These are phyloP conservation scores for Aradophagus sp. DNA, from an alignment of 1,140 invertebrate species.

Conservation along the genomic window DNA sequence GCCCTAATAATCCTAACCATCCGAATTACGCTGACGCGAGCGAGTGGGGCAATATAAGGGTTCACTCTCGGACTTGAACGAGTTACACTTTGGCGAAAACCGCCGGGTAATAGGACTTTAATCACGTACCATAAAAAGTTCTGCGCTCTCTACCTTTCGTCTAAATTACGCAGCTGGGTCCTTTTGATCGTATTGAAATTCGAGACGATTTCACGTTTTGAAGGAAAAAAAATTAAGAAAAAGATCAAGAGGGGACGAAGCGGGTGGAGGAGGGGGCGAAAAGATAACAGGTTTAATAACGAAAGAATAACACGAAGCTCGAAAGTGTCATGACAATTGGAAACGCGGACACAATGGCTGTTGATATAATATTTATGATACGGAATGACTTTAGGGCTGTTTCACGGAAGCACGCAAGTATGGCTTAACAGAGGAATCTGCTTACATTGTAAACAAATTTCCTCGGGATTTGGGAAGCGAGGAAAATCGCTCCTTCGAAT, in stretches of 20 bases:
- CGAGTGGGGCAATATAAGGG: slow-evolving; percentile 10
- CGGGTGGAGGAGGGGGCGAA: neutral
- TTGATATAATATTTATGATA: slow-evolving; percentile 43
- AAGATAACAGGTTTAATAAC: slow-evolving; percentile 2
- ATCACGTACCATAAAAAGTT: slow-evolving; percentile 46
- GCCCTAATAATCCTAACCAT: slow-evolving; percentile 55
- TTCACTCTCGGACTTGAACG: slow-evolving; percentile 31
- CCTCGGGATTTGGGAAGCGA: slow-evolving; percentile 7
- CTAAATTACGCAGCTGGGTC: slow-evolving; percentile 28
- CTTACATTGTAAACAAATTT: slow-evolving; percentile 47
- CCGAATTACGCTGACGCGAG: slow-evolving; percentile 54
- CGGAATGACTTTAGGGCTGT: slow-evolving; percentile 27
- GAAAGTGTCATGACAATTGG: slow-evolving; percentile 32
- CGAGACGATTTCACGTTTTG: slow-evolving; percentile 10
- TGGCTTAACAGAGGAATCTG: slow-evolving; percentile 35
- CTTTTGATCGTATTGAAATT: slow-evolving; percentile 16
- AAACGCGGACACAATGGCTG: slow-evolving; percentile 12
- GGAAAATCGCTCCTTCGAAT: slow-evolving; percentile 15
- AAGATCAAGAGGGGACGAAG: no score
- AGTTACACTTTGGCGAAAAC: slow-evolving; percentile 36
- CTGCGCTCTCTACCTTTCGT: slow-evolving; percentile 3
- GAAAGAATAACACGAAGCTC: slow-evolving; percentile 2
- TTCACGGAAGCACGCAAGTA: slow-evolving; percentile 36
- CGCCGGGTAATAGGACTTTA: slow-evolving; percentile 53
- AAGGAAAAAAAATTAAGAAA: neutral